phyloP scores from a whole-genome alignment of 2,113 vertebrate species.

The Mormyrus lacerda region DNA sequence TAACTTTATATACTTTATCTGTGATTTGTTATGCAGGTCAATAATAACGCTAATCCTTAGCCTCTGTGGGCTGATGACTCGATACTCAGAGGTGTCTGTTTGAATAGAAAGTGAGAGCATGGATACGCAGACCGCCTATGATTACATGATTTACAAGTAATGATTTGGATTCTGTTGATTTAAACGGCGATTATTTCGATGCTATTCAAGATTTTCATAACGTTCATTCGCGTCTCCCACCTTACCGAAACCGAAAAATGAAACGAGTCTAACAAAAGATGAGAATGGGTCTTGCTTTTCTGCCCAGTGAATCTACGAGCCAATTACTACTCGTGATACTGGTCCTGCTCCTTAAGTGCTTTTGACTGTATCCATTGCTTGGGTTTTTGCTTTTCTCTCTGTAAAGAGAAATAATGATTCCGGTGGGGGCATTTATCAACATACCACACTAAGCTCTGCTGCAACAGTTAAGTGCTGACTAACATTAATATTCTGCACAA shows the following conservation, averaged over 20 bases:
- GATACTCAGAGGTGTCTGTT: not conserved
- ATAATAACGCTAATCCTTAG: not conserved
- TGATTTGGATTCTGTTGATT: not conserved
- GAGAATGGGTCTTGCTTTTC: not conserved
- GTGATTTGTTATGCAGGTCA: not conserved
- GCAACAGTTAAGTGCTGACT: conserved; percentile 1
- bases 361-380: not conserved
- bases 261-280: not conserved
- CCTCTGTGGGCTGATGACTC: not conserved
- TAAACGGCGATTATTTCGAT: not conserved
- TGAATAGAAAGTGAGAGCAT: not conserved
- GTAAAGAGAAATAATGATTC: conserved; percentile 1
- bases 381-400: not conserved
- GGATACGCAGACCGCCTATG: not conserved
- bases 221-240: not conserved
- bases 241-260: not conserved
- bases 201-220: not conserved
- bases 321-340: not conserved
- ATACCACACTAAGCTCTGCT: not conserved
- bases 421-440: not conserved
- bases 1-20: not conserved
- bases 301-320: not conserved
- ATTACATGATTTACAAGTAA: not conserved
- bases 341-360: not conserved
- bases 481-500: not conserved